These are phyloP conservation scores for Caenorhabditis panamensis DNA, from an alignment of 2,888 invertebrate species.

Conservation along the genomic window DNA sequence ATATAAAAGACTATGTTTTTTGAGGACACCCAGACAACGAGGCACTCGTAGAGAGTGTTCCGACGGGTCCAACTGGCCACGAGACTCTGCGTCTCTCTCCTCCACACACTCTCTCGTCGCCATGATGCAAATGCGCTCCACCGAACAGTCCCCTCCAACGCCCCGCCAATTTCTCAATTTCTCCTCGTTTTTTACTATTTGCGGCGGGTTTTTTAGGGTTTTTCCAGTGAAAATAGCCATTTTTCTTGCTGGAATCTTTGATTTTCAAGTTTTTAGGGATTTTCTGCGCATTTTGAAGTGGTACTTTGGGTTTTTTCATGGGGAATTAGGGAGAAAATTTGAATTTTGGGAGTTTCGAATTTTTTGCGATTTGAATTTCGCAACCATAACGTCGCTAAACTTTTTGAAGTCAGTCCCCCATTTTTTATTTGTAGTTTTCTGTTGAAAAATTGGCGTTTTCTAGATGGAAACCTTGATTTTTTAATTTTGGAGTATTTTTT, in stretches of 20 bases:
- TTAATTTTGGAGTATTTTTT: no score
- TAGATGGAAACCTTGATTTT: no score
- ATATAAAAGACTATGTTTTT: background rate
- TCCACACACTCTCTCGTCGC: slow-evolving; percentile 24
- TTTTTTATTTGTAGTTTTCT: background rate
- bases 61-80: background rate
- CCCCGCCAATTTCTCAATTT: slow-evolving; percentile 2
- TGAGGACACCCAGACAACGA: background rate
- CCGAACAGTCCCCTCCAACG: slow-evolving; percentile 9
- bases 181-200: background rate
- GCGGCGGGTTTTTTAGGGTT: slow-evolving; percentile 1
- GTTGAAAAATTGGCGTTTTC: no score
- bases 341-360: background rate
- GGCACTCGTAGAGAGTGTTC: background rate
- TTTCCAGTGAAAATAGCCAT: background rate
- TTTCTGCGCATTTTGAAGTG: no score
- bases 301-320: no score
- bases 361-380: no score
- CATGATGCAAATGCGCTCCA: slow-evolving; percentile 29
- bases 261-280: background rate
- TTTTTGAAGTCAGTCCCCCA: no score
- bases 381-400: no score
- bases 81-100: background rate
- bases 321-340: no score
- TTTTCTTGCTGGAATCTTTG: background rate